Evolutionary conservation across 2,113 vertebrate genomes (phyloP), one percentile per base, ranked within the genome.

Genomic region (Mus spicilegus): DNA sequence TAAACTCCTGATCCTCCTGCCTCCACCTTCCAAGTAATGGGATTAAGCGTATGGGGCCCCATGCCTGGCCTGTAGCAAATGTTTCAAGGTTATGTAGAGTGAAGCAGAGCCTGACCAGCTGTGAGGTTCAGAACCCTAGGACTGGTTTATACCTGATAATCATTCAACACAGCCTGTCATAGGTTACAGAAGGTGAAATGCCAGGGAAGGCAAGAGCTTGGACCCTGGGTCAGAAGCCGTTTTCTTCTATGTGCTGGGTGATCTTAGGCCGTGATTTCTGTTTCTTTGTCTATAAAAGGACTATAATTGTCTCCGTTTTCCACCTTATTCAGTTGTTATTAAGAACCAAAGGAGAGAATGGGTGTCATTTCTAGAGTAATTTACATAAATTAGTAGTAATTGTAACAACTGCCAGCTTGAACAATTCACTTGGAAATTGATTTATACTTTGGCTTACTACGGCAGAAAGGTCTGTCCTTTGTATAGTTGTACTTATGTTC

Each of bases 331-430:
- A 30, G 77, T 39, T 89, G 7, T 91, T 95, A 78, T 49, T 58
- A 65, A 95, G 72, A 96, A 90, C 42, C 51, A 92, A 85, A 76
- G 87, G 72, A 96, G 89, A 87, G 26, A 82, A 69, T 90, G 28
- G 61, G 30, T 89, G 13, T 81, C 33, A 7, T 88, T 65, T 77
- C 46, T 91, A 88, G 42, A 65, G 22, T 46, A 92, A 51, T 69
- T 94, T 89, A 33, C 76, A 42, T 95, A 91, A 95, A 61, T 67
- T 69, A 70, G 4, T 90, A 89, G 17, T 78, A 87, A 82, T 76
- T 93, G 73, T 67, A 77, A 58, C 36, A 94, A 5, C 78, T 94
- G 39, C 46, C 92, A 73, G 19, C 94, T 95, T 95, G 67, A 90
- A 72, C 16, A 91, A 30, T 63, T 87, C 1, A 0, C 42, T 88